A percentile compares a stretch with the other conserved stretches of the same genome.
phyloP scores from a whole-genome alignment of 2,797 vertebrate genomes.

The Halcyon smyrnensis region DNA sequence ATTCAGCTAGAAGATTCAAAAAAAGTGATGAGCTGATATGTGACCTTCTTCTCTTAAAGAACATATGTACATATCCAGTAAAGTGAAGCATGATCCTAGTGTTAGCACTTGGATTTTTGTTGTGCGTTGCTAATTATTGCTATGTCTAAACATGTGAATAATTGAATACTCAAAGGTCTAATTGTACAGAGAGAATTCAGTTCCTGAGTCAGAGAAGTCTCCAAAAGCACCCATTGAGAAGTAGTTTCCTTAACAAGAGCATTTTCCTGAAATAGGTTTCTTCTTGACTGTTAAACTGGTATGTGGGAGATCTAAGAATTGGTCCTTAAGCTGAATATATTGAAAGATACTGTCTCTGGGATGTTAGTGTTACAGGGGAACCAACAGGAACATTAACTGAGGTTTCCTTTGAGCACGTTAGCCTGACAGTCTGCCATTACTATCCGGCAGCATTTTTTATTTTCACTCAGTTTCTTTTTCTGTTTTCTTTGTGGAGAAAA shows the following conservation, averaged over 20 bases:
- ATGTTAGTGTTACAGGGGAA: background rate
- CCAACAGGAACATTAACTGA: background rate
- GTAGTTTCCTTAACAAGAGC: background rate
- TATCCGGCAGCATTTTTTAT: background rate
- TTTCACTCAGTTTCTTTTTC: background rate
- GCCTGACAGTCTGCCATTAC: background rate
- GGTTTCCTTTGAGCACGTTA: background rate
- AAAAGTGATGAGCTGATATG: conserved; percentile 9
- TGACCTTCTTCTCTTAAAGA: conserved; percentile 47
- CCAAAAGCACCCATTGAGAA: background rate
- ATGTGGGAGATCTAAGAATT: background rate
- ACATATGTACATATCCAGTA: background rate
- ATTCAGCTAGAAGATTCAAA: conserved; percentile 35
- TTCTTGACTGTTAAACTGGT: background rate
- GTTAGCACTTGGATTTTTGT: background rate
- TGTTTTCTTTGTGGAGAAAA: background rate
- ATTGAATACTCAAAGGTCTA: background rate
- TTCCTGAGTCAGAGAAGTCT: background rate
- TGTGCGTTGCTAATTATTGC: background rate
- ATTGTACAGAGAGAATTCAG: background rate
- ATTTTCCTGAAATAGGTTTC: background rate
- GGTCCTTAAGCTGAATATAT: background rate
- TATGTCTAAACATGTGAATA: background rate
- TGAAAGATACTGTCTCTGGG: background rate
- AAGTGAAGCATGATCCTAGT: background rate